These are phyloP conservation scores for Phocides pigmalion DNA, from an alignment of 1,140 invertebrate species.

Conservation along the genomic window DNA sequence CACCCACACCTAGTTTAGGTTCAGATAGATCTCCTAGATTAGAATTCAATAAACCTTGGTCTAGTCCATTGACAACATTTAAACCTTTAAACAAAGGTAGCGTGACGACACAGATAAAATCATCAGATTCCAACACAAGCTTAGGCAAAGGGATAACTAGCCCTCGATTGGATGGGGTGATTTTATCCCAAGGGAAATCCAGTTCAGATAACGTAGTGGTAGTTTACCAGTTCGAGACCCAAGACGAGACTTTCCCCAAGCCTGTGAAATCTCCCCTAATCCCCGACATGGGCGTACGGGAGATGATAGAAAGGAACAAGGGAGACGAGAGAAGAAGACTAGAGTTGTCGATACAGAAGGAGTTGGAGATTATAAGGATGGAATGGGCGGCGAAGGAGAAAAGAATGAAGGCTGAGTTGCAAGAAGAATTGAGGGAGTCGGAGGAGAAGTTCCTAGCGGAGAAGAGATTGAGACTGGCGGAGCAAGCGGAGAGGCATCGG, in stretches of 20 bases:
- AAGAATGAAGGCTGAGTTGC: slow-evolving; percentile 78
- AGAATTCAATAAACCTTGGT: slow-evolving; percentile 66
- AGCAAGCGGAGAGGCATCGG: slow-evolving; percentile 81
- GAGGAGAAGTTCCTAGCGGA: slow-evolving; percentile 83
- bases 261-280: slow-evolving; percentile 63
- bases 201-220: slow-evolving; percentile 75
- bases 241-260: slow-evolving; percentile 57
- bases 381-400: slow-evolving; percentile 77
- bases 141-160: slow-evolving; percentile 63
- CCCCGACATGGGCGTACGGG: slow-evolving; percentile 64
- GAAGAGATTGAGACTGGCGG: slow-evolving; percentile 74
- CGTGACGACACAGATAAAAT: slow-evolving; percentile 52
- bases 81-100: slow-evolving; percentile 64
- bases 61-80: slow-evolving; percentile 66
- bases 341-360: slow-evolving; percentile 69
- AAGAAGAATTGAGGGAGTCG: slow-evolving; percentile 81
- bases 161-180: slow-evolving; percentile 73
- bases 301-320: slow-evolving; percentile 68
- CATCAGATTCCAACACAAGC: slow-evolving; percentile 64
- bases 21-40: slow-evolving; percentile 66
- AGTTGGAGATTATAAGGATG: slow-evolving; percentile 68
- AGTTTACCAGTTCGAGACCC: slow-evolving; percentile 75
- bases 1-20: slow-evolving; percentile 58
- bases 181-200: slow-evolving; percentile 74
- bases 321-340: slow-evolving; percentile 69